Conservation (phyloP, 2,113 vertebrate genomes). For the Lucifuga dentata region DNA sequence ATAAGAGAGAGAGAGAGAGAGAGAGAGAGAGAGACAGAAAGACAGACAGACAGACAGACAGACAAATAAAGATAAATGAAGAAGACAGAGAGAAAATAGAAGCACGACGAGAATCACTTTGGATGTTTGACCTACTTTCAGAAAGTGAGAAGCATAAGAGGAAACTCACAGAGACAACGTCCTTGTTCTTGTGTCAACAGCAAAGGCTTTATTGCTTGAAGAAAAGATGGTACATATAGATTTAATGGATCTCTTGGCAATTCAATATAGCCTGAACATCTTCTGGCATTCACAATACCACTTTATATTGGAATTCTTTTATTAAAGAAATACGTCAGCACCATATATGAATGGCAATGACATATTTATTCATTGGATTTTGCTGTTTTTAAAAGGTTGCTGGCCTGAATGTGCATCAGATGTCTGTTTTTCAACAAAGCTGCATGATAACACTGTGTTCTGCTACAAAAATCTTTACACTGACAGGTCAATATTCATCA, state of each 20-base stretch:
- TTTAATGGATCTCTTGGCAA: neutral
- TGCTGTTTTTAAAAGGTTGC: neutral
- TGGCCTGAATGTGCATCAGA: no score
- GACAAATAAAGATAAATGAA: neutral
- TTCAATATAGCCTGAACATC: neutral
- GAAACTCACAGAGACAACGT: neutral
- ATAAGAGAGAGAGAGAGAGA: neutral
- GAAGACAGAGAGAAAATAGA: neutral
- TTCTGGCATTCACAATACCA: neutral
- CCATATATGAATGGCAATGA: neutral
- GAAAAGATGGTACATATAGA: neutral
- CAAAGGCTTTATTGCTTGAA: neutral
- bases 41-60: no score
- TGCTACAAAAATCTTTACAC: conserved; percentile 12
- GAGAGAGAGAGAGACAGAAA: neutral
- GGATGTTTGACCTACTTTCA: conserved; percentile 55
- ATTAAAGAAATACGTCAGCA: no score
- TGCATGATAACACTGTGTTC: neutral
- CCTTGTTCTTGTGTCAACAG: neutral
- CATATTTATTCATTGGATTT: conserved; percentile 17
- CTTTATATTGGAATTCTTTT: neutral
- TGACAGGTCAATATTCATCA: conserved; percentile 12
- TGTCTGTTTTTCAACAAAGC: no score
- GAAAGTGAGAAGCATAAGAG: conserved; percentile 9
- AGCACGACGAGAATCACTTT: neutral